Conservation (phyloP, 2,888 invertebrate genomes). For the Lacanobia wlatinum region DNA sequence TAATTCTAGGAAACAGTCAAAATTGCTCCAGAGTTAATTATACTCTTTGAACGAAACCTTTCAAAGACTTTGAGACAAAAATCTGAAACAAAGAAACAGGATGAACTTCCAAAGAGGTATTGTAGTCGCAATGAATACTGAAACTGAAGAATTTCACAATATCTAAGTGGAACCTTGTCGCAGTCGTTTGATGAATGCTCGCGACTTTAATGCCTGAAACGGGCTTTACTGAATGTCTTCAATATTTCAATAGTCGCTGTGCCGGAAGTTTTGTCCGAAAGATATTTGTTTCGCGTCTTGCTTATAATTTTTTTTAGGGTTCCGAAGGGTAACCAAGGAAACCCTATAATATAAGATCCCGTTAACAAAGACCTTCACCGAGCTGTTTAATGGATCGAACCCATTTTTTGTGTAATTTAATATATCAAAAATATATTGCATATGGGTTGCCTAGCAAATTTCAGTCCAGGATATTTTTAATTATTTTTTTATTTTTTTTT, state of each 20-base stretch:
- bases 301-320: no score
- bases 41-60: constrained; percentile 23
- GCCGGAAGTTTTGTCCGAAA: neutral
- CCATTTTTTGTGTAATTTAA: no score
- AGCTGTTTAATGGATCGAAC: no score
- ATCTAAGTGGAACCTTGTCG: constrained; percentile 28
- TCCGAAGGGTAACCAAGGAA: no score
- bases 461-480: no score
- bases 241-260: constrained; percentile 16
- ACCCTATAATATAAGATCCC: no score
- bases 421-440: no score
- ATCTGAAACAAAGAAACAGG: constrained; percentile 38
- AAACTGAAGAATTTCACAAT: constrained; percentile 48
- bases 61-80: constrained; percentile 40
- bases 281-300: no score
- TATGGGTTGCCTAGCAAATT: no score
- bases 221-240: constrained; percentile 16
- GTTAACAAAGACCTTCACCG: no score
- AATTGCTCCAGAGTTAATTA: constrained; percentile 24
- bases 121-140: constrained; percentile 47
- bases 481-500: no score
- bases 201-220: constrained; percentile 28
- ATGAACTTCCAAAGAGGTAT: constrained; percentile 33
- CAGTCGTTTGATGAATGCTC: constrained; percentile 24
- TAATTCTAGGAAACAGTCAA: neutral